Evolutionary conservation across 2,888 invertebrate species (phyloP), one percentile per base, ranked within the genome.

Genomic region (Allygus modestus): DNA sequence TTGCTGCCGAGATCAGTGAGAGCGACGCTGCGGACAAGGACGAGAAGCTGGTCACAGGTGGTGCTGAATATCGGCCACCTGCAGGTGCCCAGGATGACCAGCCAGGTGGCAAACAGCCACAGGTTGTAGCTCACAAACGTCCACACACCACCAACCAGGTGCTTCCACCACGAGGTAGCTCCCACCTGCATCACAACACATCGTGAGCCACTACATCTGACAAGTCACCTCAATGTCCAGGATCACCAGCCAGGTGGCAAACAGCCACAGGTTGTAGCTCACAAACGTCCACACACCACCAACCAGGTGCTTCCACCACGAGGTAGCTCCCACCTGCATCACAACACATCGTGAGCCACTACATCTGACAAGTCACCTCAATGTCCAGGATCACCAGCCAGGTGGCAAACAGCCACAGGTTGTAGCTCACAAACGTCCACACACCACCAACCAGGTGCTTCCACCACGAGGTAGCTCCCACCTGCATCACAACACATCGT

Each of bases 371-470:
- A n/a, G n/a, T n/a, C n/a, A n/a, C n/a, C n/a, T n/a, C n/a, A n/a
- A n/a, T 86, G 26, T 90, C 90, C 31, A 92, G 88, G n/a, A 91
- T 86, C 20, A 90, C 88, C 71, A 92, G 88, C 92, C 92, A 92
- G 1, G 89, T 65, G 28, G 91, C 84, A 85, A 90, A 90, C 26
- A 92, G 88, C 51, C 90, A 87, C 58, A 90, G 89, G 87, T 92
- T 92, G 88, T 90, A 91, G 81, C 91, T 90, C 75, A 91, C 89
- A 51, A 91, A 86, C 84, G 89, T 89, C 89, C 91, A 90, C 17
- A 91, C 85, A 81, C 88, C 89, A 20, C 87, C 86, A 0, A 88
- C 87, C 1, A 89, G 75, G 85, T 90, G 89, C 84, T 89, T 89
- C 88, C 90, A 89, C 89, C 89, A 88, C 31, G 89, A 88, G 46